Conservation (phyloP, 30 jellyfish, hydroid and myxozoan species). For the Hydractinia symbiolongicarpus region DNA sequence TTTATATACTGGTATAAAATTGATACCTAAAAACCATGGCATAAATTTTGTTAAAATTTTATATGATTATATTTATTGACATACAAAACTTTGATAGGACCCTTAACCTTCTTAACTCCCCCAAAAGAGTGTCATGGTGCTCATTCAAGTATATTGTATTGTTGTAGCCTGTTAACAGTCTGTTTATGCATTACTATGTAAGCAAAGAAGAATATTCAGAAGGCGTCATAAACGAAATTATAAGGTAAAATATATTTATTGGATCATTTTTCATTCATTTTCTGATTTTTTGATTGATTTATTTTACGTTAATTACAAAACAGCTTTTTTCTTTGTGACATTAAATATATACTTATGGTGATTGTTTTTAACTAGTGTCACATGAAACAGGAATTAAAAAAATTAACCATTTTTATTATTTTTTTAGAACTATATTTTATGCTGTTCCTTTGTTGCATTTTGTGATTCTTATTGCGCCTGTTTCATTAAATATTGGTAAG, state of each 20-base stretch:
- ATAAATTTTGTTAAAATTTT: no score
- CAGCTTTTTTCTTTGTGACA: neutral
- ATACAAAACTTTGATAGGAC: neutral
- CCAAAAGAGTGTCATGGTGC: neutral
- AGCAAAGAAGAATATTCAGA: constrained; percentile 56
- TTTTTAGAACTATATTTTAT: constrained; percentile 58
- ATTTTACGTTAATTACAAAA: neutral
- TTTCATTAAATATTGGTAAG: constrained; percentile 44
- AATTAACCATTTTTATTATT: neutral
- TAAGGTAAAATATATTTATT: constrained; percentile 46
- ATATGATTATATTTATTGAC: no score
- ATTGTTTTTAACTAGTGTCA: no score
- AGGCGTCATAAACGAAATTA: constrained; percentile 65
- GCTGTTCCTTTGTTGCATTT: constrained; percentile 77
- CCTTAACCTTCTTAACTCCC: neutral
- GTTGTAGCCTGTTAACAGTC: constrained; percentile 69
- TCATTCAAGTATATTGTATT: neutral
- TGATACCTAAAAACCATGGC: no score
- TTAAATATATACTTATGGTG: no score
- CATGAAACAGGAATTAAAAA: neutral
- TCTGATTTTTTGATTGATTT: neutral
- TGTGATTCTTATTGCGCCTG: constrained; percentile 53
- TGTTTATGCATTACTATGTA: constrained; percentile 80
- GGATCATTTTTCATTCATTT: neutral
- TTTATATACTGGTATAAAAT: no score